phyloP scores from a whole-genome alignment of 2,113 vertebrate genomes.

The Burhinus bistriatus region DNA sequence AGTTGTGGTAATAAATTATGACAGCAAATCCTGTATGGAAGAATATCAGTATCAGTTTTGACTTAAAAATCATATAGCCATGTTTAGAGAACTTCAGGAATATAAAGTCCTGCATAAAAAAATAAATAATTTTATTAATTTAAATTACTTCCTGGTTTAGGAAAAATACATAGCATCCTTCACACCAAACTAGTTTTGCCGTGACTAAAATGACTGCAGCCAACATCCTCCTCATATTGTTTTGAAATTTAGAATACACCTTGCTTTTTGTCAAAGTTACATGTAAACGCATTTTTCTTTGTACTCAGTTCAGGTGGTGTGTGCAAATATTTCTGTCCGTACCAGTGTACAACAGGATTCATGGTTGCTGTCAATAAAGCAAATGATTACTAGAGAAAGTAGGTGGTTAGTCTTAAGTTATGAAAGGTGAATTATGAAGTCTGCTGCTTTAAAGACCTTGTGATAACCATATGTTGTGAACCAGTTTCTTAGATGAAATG shows the following conservation, averaged over 20 bases:
- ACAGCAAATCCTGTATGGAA: background rate
- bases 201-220: background rate
- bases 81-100: background rate
- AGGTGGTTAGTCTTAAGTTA: background rate
- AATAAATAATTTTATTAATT: background rate
- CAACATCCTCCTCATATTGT: background rate
- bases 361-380: background rate
- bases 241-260: background rate
- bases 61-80: background rate
- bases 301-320: background rate
- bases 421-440: background rate
- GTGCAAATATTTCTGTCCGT: background rate
- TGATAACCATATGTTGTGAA: background rate
- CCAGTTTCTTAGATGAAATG: background rate
- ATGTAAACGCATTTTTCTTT: background rate
- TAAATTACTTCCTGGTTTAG: background rate
- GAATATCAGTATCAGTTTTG: background rate
- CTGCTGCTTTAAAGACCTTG: background rate
- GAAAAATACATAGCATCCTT: background rate
- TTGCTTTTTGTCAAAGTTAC: background rate
- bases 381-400: background rate
- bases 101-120: background rate
- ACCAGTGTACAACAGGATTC: background rate
- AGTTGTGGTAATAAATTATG: background rate
- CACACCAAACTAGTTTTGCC: background rate